Evolutionary conservation across 1,140 invertebrate genomes (phyloP).

Genomic region (Magallana gigas): DNA sequence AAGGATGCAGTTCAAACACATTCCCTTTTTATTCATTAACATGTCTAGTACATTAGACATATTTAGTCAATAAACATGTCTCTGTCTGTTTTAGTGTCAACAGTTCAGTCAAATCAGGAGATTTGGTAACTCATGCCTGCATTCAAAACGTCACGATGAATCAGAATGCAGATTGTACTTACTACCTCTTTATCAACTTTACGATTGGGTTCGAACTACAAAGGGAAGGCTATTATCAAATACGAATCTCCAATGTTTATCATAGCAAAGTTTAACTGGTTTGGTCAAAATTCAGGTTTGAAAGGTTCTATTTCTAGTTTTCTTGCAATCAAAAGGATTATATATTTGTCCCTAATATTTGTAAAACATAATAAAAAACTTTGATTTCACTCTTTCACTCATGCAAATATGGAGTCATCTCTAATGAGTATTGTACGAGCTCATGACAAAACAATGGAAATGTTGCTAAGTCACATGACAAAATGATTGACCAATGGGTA

Average conservation of each 20-base stretch:
- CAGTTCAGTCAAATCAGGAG: not conserved
- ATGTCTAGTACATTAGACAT: not conserved
- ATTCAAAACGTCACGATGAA: slow-evolving; percentile 37
- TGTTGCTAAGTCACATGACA: not conserved
- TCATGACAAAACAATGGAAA: not conserved
- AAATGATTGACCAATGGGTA: slow-evolving; percentile 76
- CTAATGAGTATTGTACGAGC: not conserved
- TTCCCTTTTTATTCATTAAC: not conserved
- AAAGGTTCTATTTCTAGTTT: not conserved
- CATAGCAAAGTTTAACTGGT: too few species aligned
- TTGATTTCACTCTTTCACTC: slow-evolving; percentile 1
- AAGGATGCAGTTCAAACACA: not conserved
- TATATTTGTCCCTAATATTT: too few species aligned
- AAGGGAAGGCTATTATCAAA: slow-evolving; percentile 55
- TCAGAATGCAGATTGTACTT: slow-evolving; percentile 71
- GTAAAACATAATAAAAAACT: not conserved
- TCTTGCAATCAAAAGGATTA: not conserved
- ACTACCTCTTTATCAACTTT: slow-evolving; percentile 79
- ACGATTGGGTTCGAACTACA: slow-evolving; percentile 82
- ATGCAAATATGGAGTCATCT: not conserved
- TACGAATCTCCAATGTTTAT: not conserved
- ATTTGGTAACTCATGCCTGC: not conserved
- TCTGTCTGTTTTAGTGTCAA: slow-evolving; percentile 5
- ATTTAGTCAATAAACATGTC: not conserved
- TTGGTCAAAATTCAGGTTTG: not conserved